These are phyloP conservation scores for Cheilosia soror DNA, from an alignment of 2,888 invertebrate genomes.

Conservation along the genomic window DNA sequence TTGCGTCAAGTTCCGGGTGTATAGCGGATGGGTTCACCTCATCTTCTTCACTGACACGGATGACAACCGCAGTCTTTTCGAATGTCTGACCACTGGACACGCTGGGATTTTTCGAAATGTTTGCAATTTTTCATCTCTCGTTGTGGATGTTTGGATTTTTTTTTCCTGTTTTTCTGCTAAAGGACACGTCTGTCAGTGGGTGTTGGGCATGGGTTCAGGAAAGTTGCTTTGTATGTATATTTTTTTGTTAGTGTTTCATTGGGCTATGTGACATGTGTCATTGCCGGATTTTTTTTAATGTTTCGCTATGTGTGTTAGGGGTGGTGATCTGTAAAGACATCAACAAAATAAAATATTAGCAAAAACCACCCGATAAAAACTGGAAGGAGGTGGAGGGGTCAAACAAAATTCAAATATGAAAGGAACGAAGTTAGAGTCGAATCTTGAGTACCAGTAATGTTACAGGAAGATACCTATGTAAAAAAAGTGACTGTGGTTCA, in stretches of 20 bases:
- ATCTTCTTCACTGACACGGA: slow-evolving; percentile 75
- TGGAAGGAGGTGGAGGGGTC: not conserved
- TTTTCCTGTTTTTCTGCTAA: slow-evolving; percentile 14
- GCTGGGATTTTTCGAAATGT: slow-evolving; percentile 73
- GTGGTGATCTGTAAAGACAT: slow-evolving; percentile 34
- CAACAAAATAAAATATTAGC: slow-evolving; percentile 67
- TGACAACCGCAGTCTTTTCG: slow-evolving; percentile 74
- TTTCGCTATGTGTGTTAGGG: slow-evolving; percentile 29
- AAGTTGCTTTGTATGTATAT: not conserved
- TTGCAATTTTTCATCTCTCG: slow-evolving; percentile 74
- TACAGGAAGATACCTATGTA: no score
- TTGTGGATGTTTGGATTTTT: slow-evolving; percentile 30
- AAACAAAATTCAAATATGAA: no score
- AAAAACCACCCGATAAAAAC: not conserved
- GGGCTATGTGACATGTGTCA: slow-evolving; percentile 63
- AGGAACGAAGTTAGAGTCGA: no score
- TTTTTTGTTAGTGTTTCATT: slow-evolving; percentile 54
- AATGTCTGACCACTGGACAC: slow-evolving; percentile 75
- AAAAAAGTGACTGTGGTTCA: no score
- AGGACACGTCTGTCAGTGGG: slow-evolving; percentile 59
- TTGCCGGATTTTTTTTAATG: slow-evolving; percentile 64
- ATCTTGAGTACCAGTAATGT: no score
- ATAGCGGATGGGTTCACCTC: slow-evolving; percentile 68
- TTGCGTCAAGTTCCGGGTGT: slow-evolving; percentile 54
- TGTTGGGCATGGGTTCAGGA: slow-evolving; percentile 6